phyloP scores from a whole-genome alignment of 2,888 invertebrate genomes.

The Pachycephus smyrnensis region DNA sequence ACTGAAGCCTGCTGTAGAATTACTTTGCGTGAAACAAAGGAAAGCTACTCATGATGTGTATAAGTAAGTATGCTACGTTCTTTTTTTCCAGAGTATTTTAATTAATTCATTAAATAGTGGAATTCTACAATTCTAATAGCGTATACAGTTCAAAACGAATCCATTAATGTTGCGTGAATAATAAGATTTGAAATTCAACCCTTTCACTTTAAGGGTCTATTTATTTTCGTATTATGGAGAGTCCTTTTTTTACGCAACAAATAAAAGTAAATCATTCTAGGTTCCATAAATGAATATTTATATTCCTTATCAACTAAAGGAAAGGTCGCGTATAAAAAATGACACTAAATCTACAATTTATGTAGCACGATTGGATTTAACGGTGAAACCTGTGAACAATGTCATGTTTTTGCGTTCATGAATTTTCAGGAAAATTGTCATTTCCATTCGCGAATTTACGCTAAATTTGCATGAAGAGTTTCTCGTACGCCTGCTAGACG shows the following conservation, averaged over 20 bases:
- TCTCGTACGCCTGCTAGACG: slow-evolving; percentile 49
- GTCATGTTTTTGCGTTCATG: too few species aligned
- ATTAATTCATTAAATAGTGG: too few species aligned
- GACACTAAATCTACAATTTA: too few species aligned
- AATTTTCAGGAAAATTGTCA: slow-evolving; percentile 48
- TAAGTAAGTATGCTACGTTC: slow-evolving; percentile 42
- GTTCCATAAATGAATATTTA: too few species aligned
- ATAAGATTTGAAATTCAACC: not conserved
- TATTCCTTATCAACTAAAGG: too few species aligned
- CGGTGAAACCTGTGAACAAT: too few species aligned
- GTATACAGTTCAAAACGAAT: not conserved
- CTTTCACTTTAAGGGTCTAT: too few species aligned
- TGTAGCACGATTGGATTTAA: too few species aligned
- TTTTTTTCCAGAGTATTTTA: not conserved
- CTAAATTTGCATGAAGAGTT: slow-evolving; percentile 58
- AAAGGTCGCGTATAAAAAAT: too few species aligned
- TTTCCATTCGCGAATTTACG: slow-evolving; percentile 51
- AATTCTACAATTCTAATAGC: not conserved
- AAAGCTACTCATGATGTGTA: slow-evolving; percentile 51
- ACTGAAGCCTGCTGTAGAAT: slow-evolving; percentile 56
- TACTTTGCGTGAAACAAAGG: slow-evolving; percentile 53
- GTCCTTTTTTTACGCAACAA: too few species aligned
- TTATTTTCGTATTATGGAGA: too few species aligned
- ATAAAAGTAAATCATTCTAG: too few species aligned
- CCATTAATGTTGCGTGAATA: not conserved